These are phyloP conservation scores for Galemys pyrenaicus DNA, from an alignment of 2,113 vertebrate genomes.

Conservation along the genomic window DNA sequence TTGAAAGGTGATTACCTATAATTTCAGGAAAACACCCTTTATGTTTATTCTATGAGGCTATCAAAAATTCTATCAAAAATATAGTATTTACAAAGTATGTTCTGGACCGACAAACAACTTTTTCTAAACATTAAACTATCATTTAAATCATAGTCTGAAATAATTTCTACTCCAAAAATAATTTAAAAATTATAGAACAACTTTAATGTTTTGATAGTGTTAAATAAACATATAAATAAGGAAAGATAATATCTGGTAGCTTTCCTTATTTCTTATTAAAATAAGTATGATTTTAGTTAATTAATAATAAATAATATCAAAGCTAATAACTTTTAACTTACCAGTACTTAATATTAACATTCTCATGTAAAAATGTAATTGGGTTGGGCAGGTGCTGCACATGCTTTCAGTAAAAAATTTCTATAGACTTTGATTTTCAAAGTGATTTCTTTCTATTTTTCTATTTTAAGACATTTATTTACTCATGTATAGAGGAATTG, in stretches of 20 bases:
- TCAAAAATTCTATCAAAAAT: too few relatives aligned
- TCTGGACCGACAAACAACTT: neutral
- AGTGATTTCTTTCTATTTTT: slow-evolving; percentile 25
- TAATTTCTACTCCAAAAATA: slow-evolving; percentile 45
- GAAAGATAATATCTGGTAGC: slow-evolving; percentile 37
- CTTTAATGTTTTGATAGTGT: slow-evolving; percentile 19
- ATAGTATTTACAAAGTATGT: neutral
- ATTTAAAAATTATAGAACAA: slow-evolving; percentile 15
- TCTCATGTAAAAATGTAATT: slow-evolving; percentile 66
- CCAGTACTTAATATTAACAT: slow-evolving; percentile 55
- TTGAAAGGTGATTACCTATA: neutral
- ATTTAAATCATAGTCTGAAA: slow-evolving; percentile 38
- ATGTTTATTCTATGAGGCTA: slow-evolving; percentile 29
- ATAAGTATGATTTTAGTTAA: slow-evolving; percentile 54
- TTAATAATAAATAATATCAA: slow-evolving; percentile 61
- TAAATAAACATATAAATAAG: slow-evolving; percentile 47
- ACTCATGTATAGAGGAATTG: too few relatives aligned
- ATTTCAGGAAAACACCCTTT: slow-evolving; percentile 22
- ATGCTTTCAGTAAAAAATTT: slow-evolving; percentile 49
- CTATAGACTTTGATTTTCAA: slow-evolving; percentile 6
- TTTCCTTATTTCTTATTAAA: slow-evolving; percentile 67
- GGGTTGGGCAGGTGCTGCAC: slow-evolving; percentile 61
- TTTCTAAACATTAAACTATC: neutral
- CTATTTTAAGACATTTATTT: too few relatives aligned
- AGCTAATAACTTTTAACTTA: slow-evolving; percentile 67